Evolutionary conservation across 2,797 vertebrate species (phyloP), one percentile per base, ranked within the genome.

Genomic region (Hydrophis major): DNA sequence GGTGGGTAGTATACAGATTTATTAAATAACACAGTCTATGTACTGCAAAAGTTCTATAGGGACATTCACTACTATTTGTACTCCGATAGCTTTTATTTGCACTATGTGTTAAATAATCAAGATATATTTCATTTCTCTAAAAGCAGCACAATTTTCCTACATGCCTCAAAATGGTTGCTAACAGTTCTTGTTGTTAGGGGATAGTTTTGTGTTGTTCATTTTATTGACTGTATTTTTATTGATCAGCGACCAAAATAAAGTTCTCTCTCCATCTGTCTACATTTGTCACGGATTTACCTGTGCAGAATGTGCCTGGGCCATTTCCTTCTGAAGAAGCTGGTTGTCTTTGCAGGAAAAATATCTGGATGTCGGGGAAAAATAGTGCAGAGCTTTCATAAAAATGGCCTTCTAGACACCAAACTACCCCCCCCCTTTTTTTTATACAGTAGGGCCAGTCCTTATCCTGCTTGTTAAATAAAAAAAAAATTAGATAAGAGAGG

Each of bases 271-370:
- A 11, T 32, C 63, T 32, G 66, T 69, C 66, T 69, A 78, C 20
- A 83, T 47, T 55, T 37, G 42, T 37, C 13, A 59, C 47, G 16
- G 50, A 88, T 89, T 93, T 91, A 91, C 92, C 92, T 93, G 90
- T 4, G 66, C 87, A 20, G 90, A 91, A 47, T 89, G 69, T 18
- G 90, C 50, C 88, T 91, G 60, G 66, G 90, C 93, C 69, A 93
- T 93, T 89, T 60, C 22, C 50, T 16, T 90, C 92, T 47, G n/a
- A 93, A 69, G 57, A 6, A 27, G 47, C 90, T 56, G 87, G 37
- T 25, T 11, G n/a, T 83, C 66, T 78, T 66, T 11, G 18, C 25
- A n/a, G 61, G 86, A 59, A 78, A 50, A 55, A 16, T 47, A 78
- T 91, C 90, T 91, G 50, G 69, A 89, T 86, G 50, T 11, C 1